These are phyloP conservation scores for Yponomeuta sedellus DNA, from an alignment of 2,888 invertebrate genomes.

Conservation along the genomic window DNA sequence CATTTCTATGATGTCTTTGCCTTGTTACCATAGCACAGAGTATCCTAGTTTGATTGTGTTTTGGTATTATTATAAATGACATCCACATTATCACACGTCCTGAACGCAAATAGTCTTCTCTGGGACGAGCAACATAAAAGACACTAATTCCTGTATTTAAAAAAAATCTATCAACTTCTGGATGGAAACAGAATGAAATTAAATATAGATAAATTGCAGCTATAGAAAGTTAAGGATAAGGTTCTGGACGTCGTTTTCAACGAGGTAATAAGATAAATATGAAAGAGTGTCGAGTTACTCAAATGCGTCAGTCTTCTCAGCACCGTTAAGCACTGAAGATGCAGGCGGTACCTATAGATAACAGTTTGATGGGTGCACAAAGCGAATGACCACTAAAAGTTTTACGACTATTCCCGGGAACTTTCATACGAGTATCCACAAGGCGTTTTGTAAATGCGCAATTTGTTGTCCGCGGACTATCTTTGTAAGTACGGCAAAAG, in stretches of 20 bases:
- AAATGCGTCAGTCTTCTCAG: background rate
- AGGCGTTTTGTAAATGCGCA: background rate
- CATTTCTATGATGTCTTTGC: no score
- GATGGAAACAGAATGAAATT: no score
- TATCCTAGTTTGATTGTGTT: no score
- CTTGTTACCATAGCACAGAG: no score
- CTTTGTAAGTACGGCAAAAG: background rate
- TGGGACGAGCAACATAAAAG: background rate
- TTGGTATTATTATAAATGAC: no score
- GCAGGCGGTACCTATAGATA: constrained; percentile 10
- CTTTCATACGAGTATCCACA: background rate
- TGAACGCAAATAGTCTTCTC: no score
- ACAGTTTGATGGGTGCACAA: constrained; percentile 34
- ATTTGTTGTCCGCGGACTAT: background rate
- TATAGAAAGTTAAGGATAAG: background rate
- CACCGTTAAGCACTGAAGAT: constrained; percentile 5
- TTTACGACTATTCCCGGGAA: constrained; percentile 36
- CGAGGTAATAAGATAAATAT: background rate
- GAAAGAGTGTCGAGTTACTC: background rate
- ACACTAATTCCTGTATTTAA: no score
- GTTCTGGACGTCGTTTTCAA: background rate
- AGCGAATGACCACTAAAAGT: constrained; percentile 46
- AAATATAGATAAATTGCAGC: background rate
- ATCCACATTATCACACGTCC: no score
- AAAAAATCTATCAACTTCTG: no score